These are phyloP conservation scores for Engraulis encrasicolus DNA, from an alignment of 2,113 vertebrate species.

Conservation along the genomic window DNA sequence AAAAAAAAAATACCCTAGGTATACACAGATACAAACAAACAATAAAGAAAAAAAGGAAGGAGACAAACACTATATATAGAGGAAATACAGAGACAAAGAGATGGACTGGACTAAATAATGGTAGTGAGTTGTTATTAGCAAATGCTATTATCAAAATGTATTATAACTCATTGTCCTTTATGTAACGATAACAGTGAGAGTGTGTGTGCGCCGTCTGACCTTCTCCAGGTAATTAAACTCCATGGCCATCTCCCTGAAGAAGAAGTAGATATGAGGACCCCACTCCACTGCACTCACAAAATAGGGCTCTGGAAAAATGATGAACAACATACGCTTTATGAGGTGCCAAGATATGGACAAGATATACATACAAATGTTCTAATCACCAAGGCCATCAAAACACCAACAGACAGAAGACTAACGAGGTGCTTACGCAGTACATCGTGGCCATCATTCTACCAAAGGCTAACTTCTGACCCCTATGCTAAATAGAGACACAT, in stretches of 20 bases:
- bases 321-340: slow-evolving; percentile 12
- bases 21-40: slow-evolving; percentile 29
- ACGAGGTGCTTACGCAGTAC: not conserved
- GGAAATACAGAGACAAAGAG: too few species aligned
- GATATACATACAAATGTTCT: not conserved
- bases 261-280: slow-evolving; percentile 95
- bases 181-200: not conserved
- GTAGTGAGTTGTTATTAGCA: not conserved
- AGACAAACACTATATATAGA: too few species aligned
- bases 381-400: too few species aligned
- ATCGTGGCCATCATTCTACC: not conserved
- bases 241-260: slow-evolving; percentile 97
- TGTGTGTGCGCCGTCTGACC: slow-evolving; percentile 73
- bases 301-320: slow-evolving; percentile 83
- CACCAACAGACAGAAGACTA: slow-evolving; percentile 24
- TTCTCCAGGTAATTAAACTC: slow-evolving; percentile 98
- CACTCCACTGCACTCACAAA: slow-evolving; percentile 94
- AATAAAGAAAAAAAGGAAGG: too few species aligned
- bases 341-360: not conserved
- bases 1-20: too few species aligned
- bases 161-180: not conserved
- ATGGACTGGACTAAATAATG: too few species aligned
- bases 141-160: too few species aligned
- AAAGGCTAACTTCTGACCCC: not conserved
- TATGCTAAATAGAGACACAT: too few species aligned